These are phyloP conservation scores for Gasteruption jaculator DNA, from an alignment of 2,888 invertebrate species.

Conservation along the genomic window DNA sequence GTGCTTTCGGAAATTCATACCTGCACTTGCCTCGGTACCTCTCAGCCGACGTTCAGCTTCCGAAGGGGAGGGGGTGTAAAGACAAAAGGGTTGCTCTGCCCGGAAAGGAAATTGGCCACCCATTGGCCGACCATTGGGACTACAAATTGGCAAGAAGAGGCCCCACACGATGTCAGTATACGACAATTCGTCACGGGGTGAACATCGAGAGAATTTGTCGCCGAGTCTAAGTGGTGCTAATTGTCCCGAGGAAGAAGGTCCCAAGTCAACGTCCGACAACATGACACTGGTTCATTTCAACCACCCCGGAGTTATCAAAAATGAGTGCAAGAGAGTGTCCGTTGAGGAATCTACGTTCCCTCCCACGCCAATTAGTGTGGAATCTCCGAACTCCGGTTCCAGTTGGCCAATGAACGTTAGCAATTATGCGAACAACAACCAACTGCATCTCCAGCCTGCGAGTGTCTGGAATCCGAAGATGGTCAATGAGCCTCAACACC, in stretches of 20 bases:
- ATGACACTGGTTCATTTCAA: conserved; percentile 20
- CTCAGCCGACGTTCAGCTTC: too few relatives aligned
- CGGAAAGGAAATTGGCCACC: conserved; percentile 25
- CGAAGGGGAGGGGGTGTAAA: too few relatives aligned
- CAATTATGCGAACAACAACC: too few relatives aligned
- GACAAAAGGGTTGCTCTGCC: conserved; percentile 20
- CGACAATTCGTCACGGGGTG: conserved; percentile 17
- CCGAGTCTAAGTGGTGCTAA: too few relatives aligned
- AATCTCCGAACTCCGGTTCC: conserved; percentile 18
- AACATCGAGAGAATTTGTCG: too few relatives aligned
- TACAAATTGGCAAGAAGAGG: conserved; percentile 30
- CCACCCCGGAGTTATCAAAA: not conserved
- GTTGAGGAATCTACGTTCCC: conserved; percentile 17
- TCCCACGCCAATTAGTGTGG: conserved; percentile 21
- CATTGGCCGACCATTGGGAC: conserved; percentile 13
- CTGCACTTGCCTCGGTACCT: too few relatives aligned
- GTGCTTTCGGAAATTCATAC: too few relatives aligned
- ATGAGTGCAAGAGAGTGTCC: not conserved
- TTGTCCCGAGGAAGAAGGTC: too few relatives aligned
- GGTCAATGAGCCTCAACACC: too few relatives aligned
- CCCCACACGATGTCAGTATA: conserved; percentile 26
- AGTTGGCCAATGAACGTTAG: too few relatives aligned
- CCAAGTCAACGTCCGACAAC: conserved; percentile 4
- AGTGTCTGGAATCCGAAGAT: too few relatives aligned
- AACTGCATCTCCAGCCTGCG: too few relatives aligned